A percentile compares a stretch with the other conserved stretches of the same genome.
phyloP scores from a whole-genome alignment of 2,113 vertebrate species.

The Neolamprologus hecqui region DNA sequence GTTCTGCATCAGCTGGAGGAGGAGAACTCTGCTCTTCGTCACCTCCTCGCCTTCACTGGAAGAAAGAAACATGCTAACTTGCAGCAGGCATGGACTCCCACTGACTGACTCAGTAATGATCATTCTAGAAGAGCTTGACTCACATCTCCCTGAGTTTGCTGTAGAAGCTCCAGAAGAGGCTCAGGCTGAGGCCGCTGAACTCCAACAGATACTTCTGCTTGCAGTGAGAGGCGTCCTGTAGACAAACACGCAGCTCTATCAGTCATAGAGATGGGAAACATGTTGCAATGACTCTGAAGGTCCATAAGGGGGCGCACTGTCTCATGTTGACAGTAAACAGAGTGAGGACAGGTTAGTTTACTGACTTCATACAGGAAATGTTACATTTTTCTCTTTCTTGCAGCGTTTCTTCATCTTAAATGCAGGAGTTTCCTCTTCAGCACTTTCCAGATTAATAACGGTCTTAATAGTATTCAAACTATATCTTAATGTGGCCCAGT shows the following conservation, averaged over 20 bases:
- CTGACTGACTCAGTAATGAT: background rate
- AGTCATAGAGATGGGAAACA: background rate
- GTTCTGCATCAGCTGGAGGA: slow-evolving; percentile 90
- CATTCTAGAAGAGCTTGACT: slow-evolving; percentile 18
- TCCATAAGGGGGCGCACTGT: background rate
- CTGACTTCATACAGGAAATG: accelerated
- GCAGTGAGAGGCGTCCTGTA: slow-evolving; percentile 81
- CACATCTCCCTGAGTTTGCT: slow-evolving; percentile 88
- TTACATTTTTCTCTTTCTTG: background rate
- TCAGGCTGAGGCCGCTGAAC: slow-evolving; percentile 81
- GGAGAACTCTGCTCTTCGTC: slow-evolving; percentile 79
- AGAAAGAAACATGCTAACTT: background rate
- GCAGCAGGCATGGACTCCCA: background rate
- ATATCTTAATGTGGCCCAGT: background rate
- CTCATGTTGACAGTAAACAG: background rate
- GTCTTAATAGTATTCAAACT: background rate
- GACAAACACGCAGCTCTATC: background rate
- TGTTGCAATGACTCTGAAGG: background rate
- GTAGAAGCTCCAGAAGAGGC: slow-evolving; percentile 93
- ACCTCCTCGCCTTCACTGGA: slow-evolving; percentile 82
- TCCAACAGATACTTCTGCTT: slow-evolving; percentile 89
- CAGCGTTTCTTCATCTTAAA: background rate
- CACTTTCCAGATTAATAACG: background rate
- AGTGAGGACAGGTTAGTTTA: background rate
- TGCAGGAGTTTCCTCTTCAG: background rate